phyloP scores from a whole-genome alignment of 2,888 invertebrate genomes.

The Empis livida region DNA sequence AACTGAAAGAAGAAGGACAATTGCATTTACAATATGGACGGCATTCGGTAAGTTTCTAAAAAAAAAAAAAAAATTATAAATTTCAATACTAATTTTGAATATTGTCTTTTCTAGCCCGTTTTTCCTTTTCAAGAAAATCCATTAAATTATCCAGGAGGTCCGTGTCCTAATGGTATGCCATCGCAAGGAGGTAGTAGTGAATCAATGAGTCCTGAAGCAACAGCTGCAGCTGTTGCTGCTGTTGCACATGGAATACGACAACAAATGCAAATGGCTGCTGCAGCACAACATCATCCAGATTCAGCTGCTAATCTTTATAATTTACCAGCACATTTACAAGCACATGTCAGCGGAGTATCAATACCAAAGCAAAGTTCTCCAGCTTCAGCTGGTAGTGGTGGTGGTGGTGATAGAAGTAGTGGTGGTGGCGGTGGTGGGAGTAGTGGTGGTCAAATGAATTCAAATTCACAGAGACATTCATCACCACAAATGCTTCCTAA shows the following conservation, averaged over 20 bases:
- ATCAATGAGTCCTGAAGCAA: constrained; percentile 50
- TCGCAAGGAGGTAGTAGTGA: constrained; percentile 39
- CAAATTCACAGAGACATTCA: constrained; percentile 13
- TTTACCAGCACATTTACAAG: constrained; percentile 26
- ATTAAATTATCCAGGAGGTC: constrained; percentile 42
- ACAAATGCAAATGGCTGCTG: constrained; percentile 62
- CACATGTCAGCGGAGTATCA: constrained; percentile 22
- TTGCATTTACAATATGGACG: constrained; percentile 44
- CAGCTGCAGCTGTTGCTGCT: constrained; percentile 74
- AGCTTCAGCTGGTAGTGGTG: constrained; percentile 25
- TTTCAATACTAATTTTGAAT: background rate
- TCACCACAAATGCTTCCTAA: constrained; percentile 15
- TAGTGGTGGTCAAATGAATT: constrained; percentile 20
- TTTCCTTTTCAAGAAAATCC: constrained; percentile 50
- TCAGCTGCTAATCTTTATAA: constrained; percentile 40
- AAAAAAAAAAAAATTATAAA: background rate
- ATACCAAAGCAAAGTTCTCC: constrained; percentile 36
- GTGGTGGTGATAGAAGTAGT: constrained; percentile 1
- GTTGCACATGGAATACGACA: constrained; percentile 76
- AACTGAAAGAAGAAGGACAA: constrained; percentile 55
- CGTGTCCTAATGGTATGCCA: constrained; percentile 43
- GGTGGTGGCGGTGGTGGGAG: background rate
- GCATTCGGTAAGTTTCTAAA: constrained; percentile 40
- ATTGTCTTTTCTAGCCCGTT: constrained; percentile 31
- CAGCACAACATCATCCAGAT: constrained; percentile 37